Conservation (phyloP, 2,797 vertebrate species). For the Gymnodraco acuticeps region DNA sequence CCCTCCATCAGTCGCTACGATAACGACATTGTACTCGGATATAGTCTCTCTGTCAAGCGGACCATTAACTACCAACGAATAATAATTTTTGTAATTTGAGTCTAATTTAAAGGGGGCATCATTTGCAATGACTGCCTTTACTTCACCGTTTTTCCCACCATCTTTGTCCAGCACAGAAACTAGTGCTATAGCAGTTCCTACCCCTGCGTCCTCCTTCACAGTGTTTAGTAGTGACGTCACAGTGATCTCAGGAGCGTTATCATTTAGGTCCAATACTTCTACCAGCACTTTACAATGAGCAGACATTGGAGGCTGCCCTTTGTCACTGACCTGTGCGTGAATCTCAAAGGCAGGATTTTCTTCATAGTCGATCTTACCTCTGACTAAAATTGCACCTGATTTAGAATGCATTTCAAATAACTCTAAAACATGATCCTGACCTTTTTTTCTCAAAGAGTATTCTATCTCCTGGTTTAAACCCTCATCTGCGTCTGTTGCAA, state of each 20-base stretch:
- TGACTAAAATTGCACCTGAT: not conserved
- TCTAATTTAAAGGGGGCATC: slow-evolving; percentile 58
- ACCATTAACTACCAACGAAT: slow-evolving; percentile 50
- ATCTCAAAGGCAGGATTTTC: slow-evolving; percentile 69
- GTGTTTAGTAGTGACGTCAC: slow-evolving; percentile 58
- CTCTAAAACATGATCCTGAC: slow-evolving; percentile 30
- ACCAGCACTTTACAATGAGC: slow-evolving; percentile 65
- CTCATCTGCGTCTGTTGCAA: slow-evolving; percentile 68
- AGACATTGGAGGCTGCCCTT: slow-evolving; percentile 2
- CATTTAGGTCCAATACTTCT: slow-evolving; percentile 66
- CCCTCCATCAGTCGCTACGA: slow-evolving; percentile 66
- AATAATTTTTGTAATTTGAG: slow-evolving; percentile 74
- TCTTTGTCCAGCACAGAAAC: slow-evolving; percentile 67
- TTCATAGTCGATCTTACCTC: slow-evolving; percentile 54
- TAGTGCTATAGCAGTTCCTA: slow-evolving; percentile 65
- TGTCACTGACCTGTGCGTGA: slow-evolving; percentile 5
- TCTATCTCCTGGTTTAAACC: slow-evolving; percentile 69
- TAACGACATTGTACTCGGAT: slow-evolving; percentile 50
- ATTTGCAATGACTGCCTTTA: not conserved
- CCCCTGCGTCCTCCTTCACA: slow-evolving; percentile 53
- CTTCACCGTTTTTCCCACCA: not conserved
- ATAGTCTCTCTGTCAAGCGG: slow-evolving; percentile 59
- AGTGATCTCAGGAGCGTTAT: slow-evolving; percentile 70
- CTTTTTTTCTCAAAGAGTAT: slow-evolving; percentile 68
- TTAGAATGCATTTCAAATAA: not conserved